Conservation (phyloP, 2,113 vertebrate genomes). For the Eulacestoma nigropectus region DNA sequence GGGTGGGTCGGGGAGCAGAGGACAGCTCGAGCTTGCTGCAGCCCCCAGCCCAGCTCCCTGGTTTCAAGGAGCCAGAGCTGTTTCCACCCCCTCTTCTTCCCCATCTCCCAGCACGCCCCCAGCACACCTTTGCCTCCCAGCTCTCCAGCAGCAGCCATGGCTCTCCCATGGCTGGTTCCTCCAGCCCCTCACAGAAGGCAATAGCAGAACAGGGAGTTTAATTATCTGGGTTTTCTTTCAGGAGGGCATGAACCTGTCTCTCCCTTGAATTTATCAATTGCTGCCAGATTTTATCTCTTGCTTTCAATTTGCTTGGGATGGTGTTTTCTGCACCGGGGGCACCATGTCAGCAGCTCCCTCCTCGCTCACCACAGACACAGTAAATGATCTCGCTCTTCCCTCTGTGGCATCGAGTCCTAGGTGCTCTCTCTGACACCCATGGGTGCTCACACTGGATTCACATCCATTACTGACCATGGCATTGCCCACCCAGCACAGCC, state of each 20-base stretch:
- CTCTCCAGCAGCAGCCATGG: neutral
- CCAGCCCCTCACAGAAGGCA: neutral
- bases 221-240: slow-evolving; percentile 36
- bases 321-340: neutral
- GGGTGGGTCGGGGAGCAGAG: neutral
- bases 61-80: neutral
- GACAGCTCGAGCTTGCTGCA: neutral
- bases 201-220: slow-evolving; percentile 15
- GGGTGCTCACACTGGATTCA: neutral
- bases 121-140: neutral
- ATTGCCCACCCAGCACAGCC: neutral
- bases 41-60: neutral
- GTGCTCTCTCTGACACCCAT: neutral
- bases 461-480: neutral
- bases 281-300: slow-evolving; percentile 12
- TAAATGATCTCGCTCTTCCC: neutral
- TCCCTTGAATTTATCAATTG: slow-evolving; percentile 24
- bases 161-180: neutral
- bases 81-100: neutral
- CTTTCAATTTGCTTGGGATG: slow-evolving; percentile 7
- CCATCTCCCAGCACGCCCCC: neutral
- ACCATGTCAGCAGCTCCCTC: neutral
- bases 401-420: neutral
- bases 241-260: slow-evolving; percentile 33
- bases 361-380: neutral